Conservation (phyloP, 2,113 vertebrate genomes). For the Anser brachyrhynchus region DNA sequence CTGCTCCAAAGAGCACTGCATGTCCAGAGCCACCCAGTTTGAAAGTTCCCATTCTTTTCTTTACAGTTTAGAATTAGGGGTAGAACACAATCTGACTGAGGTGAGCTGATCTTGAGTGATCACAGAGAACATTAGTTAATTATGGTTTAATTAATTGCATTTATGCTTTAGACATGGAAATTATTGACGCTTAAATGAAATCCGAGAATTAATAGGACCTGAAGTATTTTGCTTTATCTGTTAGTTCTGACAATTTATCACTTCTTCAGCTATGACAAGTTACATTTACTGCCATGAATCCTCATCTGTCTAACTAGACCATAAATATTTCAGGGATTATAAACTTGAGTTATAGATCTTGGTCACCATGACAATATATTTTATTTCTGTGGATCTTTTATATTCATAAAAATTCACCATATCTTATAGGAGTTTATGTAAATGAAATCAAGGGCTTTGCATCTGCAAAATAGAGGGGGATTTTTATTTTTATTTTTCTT, state of each 20-base stretch:
- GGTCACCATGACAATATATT: background rate
- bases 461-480: background rate
- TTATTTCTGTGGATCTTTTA: background rate
- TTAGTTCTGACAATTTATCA: conserved; percentile 28
- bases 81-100: background rate
- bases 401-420: background rate
- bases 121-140: conserved; percentile 15
- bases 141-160: conserved; percentile 25
- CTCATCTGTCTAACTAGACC: background rate
- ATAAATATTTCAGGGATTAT: background rate
- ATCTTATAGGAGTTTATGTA: background rate
- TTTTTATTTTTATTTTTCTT: background rate
- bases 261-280: background rate
- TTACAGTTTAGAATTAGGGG: background rate
- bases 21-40: background rate
- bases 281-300: background rate
- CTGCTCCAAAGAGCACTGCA: background rate
- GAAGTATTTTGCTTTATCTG: background rate
- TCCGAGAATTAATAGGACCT: conserved; percentile 9
- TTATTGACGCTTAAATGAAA: conserved; percentile 29
- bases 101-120: background rate
- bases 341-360: background rate
- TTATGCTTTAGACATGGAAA: conserved; percentile 4
- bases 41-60: background rate
- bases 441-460: background rate